Evolutionary conservation across 2,888 invertebrate species (phyloP), one percentile per base, ranked within the genome.

Genomic region (Erpobdella octoculata): DNA sequence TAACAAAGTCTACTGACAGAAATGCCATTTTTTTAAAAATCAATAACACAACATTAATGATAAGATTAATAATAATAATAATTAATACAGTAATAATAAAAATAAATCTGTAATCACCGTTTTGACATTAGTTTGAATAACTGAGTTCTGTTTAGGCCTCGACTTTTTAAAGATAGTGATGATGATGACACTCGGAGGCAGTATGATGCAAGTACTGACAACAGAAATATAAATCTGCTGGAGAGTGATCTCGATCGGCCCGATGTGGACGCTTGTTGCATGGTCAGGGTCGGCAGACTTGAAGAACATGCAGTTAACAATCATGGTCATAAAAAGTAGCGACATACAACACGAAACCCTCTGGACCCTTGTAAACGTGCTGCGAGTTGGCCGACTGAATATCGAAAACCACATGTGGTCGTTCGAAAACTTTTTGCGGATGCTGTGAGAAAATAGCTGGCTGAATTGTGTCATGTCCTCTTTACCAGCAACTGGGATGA

Each of bases 231-330:
- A 83, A 1, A 83, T 72, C 78, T 84, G 84, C 72, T 83, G 82
- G 18, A 83, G 79, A 4, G 83, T 83, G 53, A 85, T 79, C n/a
- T 80, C 79, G 67, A 85, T 78, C 0, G 85, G 85, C 9, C 85
- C 85, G 28, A 85, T 71, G 59, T 79, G 80, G 3, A 72, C 53
- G 62, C 69, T 62, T 35, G 85, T 73, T 1, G 81, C 33, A 33
- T 72, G 72, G 36, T 72, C 69, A 1, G 72, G 72, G 31, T 72
- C 62, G 0, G 48, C 18, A 0, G 72, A 58, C 62, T 69, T 81
- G 77, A 82, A 83, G 78, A 80, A 83, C 83, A 83, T 83, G 73
- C 81, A 81, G 76, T 83, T 82, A 28, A 82, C 79, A 65, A 83
- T 83, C 83, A 83, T 83, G 15, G 82, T 83, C 69, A 82, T 78